Conservation (phyloP, 2,888 invertebrate genomes). For the Drosophila formosana region DNA sequence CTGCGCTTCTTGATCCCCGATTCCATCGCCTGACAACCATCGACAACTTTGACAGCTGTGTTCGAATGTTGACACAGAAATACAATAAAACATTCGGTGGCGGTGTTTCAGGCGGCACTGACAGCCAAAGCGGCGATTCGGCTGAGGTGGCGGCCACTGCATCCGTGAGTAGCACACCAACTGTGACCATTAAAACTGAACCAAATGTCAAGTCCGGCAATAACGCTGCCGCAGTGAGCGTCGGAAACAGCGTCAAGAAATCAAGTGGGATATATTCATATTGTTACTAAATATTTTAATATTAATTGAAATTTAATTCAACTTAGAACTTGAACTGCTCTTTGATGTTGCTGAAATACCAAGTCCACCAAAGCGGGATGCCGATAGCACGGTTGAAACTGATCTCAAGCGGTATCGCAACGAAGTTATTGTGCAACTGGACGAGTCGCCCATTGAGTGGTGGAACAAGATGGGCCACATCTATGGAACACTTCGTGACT, state of each 20-base stretch:
- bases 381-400: constrained; percentile 76
- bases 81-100: constrained; percentile 68
- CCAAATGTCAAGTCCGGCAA: constrained; percentile 49
- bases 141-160: constrained; percentile 47
- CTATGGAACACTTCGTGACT: constrained; percentile 77
- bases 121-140: constrained; percentile 43
- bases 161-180: constrained; percentile 41
- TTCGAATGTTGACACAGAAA: constrained; percentile 75
- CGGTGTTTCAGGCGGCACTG: constrained; percentile 30
- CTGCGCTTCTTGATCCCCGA: constrained; percentile 84
- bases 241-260: constrained; percentile 47
- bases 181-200: constrained; percentile 62
- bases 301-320: not conserved
- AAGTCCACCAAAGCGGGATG: constrained; percentile 50
- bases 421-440: constrained; percentile 81
- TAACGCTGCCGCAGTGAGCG: not conserved
- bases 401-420: constrained; percentile 82
- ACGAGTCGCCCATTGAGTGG: constrained; percentile 84
- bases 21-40: constrained; percentile 82
- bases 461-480: constrained; percentile 82
- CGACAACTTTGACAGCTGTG: constrained; percentile 68
- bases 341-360: constrained; percentile 78
- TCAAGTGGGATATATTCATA: constrained; percentile 55
- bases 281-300: not conserved
- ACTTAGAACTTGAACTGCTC: constrained; percentile 81